Conservation (phyloP, 2,888 invertebrate species). For the Ferrisia virgata region DNA sequence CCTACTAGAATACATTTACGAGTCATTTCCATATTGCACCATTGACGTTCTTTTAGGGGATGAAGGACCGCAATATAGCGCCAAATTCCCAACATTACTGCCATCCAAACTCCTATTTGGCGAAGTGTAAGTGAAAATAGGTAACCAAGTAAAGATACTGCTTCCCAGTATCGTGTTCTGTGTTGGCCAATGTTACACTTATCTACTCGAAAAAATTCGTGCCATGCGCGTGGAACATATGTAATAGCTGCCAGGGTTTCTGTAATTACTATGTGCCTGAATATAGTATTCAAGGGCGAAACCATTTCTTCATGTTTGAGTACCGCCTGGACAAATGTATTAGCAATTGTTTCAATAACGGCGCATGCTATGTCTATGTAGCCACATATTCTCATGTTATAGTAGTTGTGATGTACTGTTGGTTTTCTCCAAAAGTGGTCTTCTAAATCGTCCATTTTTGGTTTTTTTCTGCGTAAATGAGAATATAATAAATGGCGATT, state of each 20-base stretch:
- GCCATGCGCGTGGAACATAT: background rate
- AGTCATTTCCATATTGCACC: constrained; percentile 55
- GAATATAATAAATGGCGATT: too few relatives aligned
- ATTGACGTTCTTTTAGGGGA: background rate
- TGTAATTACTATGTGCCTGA: background rate
- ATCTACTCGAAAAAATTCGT: background rate
- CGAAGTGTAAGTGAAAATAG: background rate
- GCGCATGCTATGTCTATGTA: background rate
- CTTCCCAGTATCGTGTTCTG: background rate
- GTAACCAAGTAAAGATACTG: background rate
- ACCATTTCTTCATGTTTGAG: background rate
- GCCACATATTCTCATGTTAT: background rate
- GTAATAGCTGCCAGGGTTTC: background rate
- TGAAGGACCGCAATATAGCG: background rate
- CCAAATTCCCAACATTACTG: background rate
- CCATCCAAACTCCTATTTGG: background rate
- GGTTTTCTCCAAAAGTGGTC: too few relatives aligned
- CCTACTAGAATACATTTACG: background rate
- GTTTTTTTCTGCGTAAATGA: too few relatives aligned
- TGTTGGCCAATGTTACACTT: background rate
- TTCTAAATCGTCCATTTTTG: too few relatives aligned
- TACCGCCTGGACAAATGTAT: background rate
- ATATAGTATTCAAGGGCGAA: background rate
- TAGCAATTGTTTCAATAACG: background rate
- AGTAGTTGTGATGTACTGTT: background rate